phyloP scores from a whole-genome alignment of 1,140 invertebrate species.

The Drosophila tani region DNA sequence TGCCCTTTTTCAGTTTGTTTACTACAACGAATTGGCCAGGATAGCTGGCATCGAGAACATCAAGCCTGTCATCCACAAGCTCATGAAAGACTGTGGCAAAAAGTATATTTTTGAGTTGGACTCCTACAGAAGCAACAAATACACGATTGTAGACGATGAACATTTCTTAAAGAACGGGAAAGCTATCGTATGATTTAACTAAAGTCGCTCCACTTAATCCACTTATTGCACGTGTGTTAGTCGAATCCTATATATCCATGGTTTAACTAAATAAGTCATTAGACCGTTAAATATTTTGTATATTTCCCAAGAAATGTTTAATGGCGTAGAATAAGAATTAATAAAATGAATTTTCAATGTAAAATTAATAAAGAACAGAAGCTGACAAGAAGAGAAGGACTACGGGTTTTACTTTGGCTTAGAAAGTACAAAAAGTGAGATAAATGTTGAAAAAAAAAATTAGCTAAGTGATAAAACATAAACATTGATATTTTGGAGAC shows the following conservation, averaged over 20 bases:
- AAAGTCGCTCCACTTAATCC: not conserved
- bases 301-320: constrained; percentile 1
- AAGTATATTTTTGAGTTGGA: constrained; percentile 88
- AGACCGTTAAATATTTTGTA: not conserved
- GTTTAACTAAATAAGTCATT: constrained; percentile 1
- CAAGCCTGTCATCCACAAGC: constrained; percentile 88
- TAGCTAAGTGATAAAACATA: too few relatives aligned
- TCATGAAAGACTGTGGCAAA: constrained; percentile 89
- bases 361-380: constrained; percentile 1
- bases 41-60: constrained; percentile 88
- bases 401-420: not conserved
- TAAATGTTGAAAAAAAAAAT: too few relatives aligned
- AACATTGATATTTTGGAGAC: too few relatives aligned
- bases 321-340: constrained; percentile 1
- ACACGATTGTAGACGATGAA: constrained; percentile 88
- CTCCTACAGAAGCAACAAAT: constrained; percentile 88
- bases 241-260: not conserved
- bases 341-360: not conserved
- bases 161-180: constrained; percentile 85
- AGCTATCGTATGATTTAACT: not conserved
- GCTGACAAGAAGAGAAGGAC: not conserved
- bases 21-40: constrained; percentile 89
- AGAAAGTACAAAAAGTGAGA: not conserved
- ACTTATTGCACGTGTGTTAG: constrained; percentile 12
- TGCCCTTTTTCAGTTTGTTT: constrained; percentile 86